Evolutionary conservation across 2,888 invertebrate species (phyloP).

Genomic region (Sinodicranocentrus sp.): DNA sequence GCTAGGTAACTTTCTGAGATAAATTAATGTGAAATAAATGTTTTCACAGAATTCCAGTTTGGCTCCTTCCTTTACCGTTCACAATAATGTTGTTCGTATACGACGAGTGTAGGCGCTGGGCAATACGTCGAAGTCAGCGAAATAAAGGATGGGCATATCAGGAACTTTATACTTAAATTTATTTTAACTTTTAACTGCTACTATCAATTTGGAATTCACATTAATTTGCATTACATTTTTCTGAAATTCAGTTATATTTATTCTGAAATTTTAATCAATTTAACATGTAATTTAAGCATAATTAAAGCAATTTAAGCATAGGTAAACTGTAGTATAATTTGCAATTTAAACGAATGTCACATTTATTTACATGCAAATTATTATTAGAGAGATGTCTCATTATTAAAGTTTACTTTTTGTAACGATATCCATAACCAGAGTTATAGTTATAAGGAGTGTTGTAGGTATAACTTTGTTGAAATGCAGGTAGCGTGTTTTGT

Average conservation of each 20-base stretch:
- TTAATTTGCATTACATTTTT: not conserved
- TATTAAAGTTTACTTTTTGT: slow-evolving; percentile 5
- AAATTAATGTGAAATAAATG: too few species aligned
- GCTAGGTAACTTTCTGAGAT: too few species aligned
- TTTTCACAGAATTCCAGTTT: slow-evolving; percentile 8
- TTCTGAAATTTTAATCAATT: not conserved
- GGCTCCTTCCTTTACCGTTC: slow-evolving; percentile 19
- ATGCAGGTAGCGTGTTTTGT: not conserved
- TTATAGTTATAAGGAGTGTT: too few species aligned
- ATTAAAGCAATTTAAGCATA: too few species aligned
- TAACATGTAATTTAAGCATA: not conserved
- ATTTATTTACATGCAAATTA: too few species aligned
- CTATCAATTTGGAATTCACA: not conserved
- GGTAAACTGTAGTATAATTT: too few species aligned
- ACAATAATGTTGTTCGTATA: not conserved
- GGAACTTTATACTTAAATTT: slow-evolving; percentile 73
- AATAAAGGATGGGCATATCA: slow-evolving; percentile 77
- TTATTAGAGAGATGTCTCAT: not conserved
- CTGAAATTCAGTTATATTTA: slow-evolving; percentile 7
- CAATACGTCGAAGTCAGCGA: slow-evolving; percentile 61
- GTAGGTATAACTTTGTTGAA: slow-evolving; percentile 15
- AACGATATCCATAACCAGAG: not conserved
- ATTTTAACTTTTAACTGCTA: not conserved
- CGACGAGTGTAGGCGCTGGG: slow-evolving; percentile 48
- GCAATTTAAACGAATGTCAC: too few species aligned